A percentile compares a stretch with the other conserved stretches of the same genome.
Conservation (phyloP, 2,113 vertebrate genomes). For the Xiphophorus maculatus region DNA sequence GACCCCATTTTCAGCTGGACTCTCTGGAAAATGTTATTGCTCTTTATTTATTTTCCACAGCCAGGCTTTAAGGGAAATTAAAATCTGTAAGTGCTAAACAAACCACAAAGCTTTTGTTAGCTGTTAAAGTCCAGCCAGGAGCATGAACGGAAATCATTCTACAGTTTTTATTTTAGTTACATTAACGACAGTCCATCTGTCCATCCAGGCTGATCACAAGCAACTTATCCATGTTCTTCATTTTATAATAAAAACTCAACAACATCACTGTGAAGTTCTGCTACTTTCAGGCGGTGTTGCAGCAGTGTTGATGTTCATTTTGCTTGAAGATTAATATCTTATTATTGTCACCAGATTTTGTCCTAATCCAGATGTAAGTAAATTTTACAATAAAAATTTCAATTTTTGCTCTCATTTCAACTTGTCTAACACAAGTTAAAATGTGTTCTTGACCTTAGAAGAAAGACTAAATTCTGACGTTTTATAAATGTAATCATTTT, state of each 20-base stretch:
- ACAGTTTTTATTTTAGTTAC: background rate
- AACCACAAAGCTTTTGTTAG: background rate
- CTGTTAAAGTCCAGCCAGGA: background rate
- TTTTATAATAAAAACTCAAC: no score
- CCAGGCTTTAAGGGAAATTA: background rate
- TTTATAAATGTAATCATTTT: no score
- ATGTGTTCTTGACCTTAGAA: no score
- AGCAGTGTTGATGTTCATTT: background rate
- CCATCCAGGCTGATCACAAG: background rate
- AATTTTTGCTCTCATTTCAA: no score
- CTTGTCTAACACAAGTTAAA: no score
- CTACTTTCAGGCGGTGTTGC: background rate
- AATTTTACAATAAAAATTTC: no score
- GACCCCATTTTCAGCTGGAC: background rate
- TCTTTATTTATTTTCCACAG: background rate
- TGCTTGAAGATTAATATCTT: background rate
- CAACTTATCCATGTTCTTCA: background rate
- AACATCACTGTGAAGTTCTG: background rate
- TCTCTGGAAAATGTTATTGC: background rate
- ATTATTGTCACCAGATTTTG: no score
- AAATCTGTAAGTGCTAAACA: background rate
- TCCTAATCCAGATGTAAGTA: no score
- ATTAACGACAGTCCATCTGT: no score
- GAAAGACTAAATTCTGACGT: no score
- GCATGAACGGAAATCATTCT: background rate